phyloP scores from a whole-genome alignment of 2,797 vertebrate species.

The Artibeus lituratus region DNA sequence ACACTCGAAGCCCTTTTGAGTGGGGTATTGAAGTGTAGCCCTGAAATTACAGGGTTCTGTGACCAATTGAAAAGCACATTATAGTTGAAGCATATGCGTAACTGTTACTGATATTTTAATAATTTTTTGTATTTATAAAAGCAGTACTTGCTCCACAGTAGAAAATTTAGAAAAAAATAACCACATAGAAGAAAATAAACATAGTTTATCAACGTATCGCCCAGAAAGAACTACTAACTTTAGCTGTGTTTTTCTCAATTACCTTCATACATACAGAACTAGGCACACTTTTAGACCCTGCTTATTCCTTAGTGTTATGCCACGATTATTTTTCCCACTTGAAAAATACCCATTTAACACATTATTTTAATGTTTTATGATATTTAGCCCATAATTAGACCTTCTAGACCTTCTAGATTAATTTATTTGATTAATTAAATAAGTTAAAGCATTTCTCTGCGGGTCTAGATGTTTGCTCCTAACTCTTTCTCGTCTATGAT shows the following conservation, averaged over 20 bases:
- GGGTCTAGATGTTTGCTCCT: background rate
- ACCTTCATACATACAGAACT: background rate
- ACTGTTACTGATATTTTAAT: background rate
- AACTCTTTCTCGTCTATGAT: background rate
- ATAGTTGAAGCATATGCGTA: background rate
- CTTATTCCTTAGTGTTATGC: background rate
- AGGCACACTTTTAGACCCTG: background rate
- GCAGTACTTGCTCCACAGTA: background rate
- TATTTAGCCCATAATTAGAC: background rate
- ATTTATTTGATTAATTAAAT: background rate
- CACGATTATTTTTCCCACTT: conserved; percentile 11
- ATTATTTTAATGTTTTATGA: background rate
- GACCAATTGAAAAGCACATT: background rate
- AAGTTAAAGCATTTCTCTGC: conserved; percentile 29
- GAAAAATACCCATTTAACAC: conserved; percentile 3
- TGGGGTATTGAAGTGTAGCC: background rate
- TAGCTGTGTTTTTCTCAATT: background rate
- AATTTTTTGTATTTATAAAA: conserved; percentile 20
- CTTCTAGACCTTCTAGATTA: too few relatives aligned
- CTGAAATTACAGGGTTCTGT: background rate
- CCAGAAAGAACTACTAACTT: background rate
- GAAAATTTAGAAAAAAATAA: background rate
- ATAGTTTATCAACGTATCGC: conserved; percentile 7
- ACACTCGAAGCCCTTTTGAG: background rate
- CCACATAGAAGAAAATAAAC: background rate